Evolutionary conservation across 2,888 invertebrate genomes (phyloP).

Genomic region (Mellilla xanthometata): DNA sequence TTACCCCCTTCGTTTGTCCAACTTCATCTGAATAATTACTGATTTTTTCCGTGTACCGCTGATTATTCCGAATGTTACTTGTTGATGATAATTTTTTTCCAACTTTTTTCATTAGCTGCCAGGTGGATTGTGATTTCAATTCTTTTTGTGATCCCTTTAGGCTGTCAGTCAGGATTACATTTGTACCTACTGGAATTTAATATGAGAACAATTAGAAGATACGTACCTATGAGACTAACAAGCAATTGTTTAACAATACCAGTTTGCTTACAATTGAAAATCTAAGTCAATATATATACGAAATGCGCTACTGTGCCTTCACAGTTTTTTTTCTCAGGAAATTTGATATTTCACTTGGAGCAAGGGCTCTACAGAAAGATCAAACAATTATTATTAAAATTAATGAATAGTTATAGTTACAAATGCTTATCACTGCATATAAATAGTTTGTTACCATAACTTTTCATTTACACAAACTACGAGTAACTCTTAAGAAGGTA

Average conservation of each 20-base stretch:
- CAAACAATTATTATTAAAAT: too few species aligned
- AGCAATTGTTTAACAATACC: too few species aligned
- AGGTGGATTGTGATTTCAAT: slow-evolving; percentile 50
- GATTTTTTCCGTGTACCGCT: slow-evolving; percentile 82
- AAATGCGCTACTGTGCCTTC: too few species aligned
- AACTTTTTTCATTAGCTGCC: slow-evolving; percentile 71
- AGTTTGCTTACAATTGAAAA: too few species aligned
- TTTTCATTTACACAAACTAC: too few species aligned
- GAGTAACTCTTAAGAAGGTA: slow-evolving; percentile 1
- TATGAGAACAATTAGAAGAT: slow-evolving; percentile 3
- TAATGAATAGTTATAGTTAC: too few species aligned
- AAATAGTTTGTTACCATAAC: too few species aligned
- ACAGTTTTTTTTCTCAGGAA: too few species aligned
- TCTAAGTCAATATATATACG: too few species aligned
- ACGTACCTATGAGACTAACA: not conserved
- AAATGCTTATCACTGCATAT: too few species aligned
- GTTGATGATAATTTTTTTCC: slow-evolving; percentile 76
- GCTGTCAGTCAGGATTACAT: slow-evolving; percentile 24
- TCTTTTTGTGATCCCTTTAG: slow-evolving; percentile 38
- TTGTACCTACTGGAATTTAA: slow-evolving; percentile 6
- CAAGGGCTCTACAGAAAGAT: too few species aligned
- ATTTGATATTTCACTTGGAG: too few species aligned
- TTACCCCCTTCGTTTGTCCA: slow-evolving; percentile 79
- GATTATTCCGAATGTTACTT: slow-evolving; percentile 82
- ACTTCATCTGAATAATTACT: slow-evolving; percentile 84